Evolutionary conservation across 2,113 vertebrate species (phyloP), one percentile per base, ranked within the genome.

Genomic region (Catharus fuscescens): DNA sequence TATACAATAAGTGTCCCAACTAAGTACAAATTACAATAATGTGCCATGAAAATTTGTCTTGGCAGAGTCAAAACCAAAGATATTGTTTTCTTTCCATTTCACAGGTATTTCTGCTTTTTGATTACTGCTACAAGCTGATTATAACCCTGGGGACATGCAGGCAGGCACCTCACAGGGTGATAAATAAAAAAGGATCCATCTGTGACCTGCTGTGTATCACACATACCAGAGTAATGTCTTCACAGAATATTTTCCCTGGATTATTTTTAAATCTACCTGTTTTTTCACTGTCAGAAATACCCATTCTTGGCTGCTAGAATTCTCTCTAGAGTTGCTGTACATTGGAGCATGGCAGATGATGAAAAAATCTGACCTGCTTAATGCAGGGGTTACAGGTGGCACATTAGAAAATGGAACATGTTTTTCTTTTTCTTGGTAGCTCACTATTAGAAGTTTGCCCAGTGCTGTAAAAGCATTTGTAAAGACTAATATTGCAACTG

Each of bases 121-220:
- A 31, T 88, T 54, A 47, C 17, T 76, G 54, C 53, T 69, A 26
- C 19, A 60, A 76, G 18, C 26, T 76, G 32, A 18, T 45, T 59
- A 14, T 71, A 50, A 45, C 44, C 25, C 38, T 5, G 8, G 24
- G 50, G 28, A 54, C 8, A 17, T 1, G 14, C 2, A 56, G 45
- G 25, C 40, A 83, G n/a, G 44, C 28, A 54, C 23, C n/a, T 92
- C 56, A 42, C 32, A 0, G 1, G 6, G n/a, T 50, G 56, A 72
- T 14, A 34, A 13, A 25, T 16, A 76, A 47, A 52, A 80, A 67
- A 82, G 24, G 32, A 77, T 57, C 67, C 38, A 42, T 31, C 73
- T 73, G 47, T 0, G 0, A 42, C 61, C 44, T 80, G 40, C 44
- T 0, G 0, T 42, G 34, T 40, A 29, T 54, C 36, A 13, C 29